phyloP scores from a whole-genome alignment of 2,113 vertebrate genomes.

The Lophius piscatorius region DNA sequence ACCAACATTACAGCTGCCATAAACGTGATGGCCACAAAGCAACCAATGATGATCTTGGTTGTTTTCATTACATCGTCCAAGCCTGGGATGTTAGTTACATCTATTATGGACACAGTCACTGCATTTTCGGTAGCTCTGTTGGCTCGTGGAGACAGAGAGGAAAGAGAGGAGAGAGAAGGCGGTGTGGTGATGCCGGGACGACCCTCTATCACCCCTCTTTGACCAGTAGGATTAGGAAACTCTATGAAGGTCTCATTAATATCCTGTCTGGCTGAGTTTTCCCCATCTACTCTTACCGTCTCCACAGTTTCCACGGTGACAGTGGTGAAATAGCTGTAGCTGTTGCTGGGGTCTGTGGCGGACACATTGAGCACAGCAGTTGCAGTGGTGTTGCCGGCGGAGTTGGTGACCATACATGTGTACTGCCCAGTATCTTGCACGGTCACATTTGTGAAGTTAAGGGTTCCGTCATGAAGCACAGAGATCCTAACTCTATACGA shows the following conservation, averaged over 20 bases:
- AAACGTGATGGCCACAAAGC: constrained; percentile 95
- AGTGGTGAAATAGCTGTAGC: constrained; percentile 93
- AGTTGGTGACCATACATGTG: constrained; percentile 98
- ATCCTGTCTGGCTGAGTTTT: constrained; percentile 78
- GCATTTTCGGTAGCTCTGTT: constrained; percentile 83
- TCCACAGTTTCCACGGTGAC: constrained; percentile 94
- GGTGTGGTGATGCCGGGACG: constrained; percentile 66
- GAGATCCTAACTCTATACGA: constrained; percentile 95
- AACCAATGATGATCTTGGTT: constrained; percentile 95
- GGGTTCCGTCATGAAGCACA: constrained; percentile 93
- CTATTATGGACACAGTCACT: constrained; percentile 89
- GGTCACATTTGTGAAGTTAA: constrained; percentile 98
- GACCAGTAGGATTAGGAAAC: constrained; percentile 80
- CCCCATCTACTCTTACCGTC: constrained; percentile 70
- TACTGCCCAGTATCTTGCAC: constrained; percentile 97
- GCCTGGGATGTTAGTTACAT: constrained; percentile 86
- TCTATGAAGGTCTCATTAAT: constrained; percentile 84
- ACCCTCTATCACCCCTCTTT: constrained; percentile 72
- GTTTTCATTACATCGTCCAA: constrained; percentile 95
- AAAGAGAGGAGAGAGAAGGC: constrained; percentile 80
- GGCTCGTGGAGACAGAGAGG: constrained; percentile 83
- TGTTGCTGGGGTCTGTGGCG: constrained; percentile 80
- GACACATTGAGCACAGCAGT: constrained; percentile 94
- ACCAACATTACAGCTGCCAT: constrained; percentile 96
- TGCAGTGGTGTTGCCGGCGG: constrained; percentile 95